These are phyloP conservation scores for Allygus modestus DNA, from an alignment of 2,888 invertebrate genomes.

Conservation along the genomic window DNA sequence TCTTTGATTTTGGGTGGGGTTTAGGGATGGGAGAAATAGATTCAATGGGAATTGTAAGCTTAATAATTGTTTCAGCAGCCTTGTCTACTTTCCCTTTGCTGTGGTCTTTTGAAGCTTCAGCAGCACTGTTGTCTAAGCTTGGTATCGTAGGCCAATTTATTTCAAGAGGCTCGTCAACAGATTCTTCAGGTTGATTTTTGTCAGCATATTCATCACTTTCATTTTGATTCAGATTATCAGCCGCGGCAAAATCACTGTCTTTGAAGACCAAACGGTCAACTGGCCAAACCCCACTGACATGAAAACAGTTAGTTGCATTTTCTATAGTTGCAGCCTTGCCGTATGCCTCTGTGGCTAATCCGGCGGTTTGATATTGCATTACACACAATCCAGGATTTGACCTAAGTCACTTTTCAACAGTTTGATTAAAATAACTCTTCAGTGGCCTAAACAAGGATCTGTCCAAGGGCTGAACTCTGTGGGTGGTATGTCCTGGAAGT, in stretches of 20 bases:
- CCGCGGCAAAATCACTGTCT: slow-evolving; percentile 23
- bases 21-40: slow-evolving; percentile 1
- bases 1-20: slow-evolving; percentile 4
- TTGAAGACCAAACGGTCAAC: slow-evolving; percentile 52
- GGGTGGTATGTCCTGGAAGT: slow-evolving; percentile 70
- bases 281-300: slow-evolving; percentile 66
- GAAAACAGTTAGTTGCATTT: slow-evolving; percentile 65
- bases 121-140: no score
- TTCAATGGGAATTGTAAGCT: slow-evolving; percentile 1
- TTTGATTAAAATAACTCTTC: slow-evolving; percentile 25
- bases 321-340: slow-evolving; percentile 65
- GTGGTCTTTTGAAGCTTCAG: no score
- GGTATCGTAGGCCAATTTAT: no score
- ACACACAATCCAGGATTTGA: slow-evolving; percentile 66
- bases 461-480: slow-evolving; percentile 70
- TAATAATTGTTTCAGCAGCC: not conserved
- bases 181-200: not conserved
- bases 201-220: not conserved
- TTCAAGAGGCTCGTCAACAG: not conserved
- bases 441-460: slow-evolving; percentile 67
- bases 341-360: slow-evolving; percentile 67
- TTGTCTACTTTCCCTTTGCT: no score
- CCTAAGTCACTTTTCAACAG: slow-evolving; percentile 68
- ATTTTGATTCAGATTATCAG: slow-evolving; percentile 55
- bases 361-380: slow-evolving; percentile 67